Conservation (phyloP, 2,113 vertebrate genomes). For the Lonchura striata region DNA sequence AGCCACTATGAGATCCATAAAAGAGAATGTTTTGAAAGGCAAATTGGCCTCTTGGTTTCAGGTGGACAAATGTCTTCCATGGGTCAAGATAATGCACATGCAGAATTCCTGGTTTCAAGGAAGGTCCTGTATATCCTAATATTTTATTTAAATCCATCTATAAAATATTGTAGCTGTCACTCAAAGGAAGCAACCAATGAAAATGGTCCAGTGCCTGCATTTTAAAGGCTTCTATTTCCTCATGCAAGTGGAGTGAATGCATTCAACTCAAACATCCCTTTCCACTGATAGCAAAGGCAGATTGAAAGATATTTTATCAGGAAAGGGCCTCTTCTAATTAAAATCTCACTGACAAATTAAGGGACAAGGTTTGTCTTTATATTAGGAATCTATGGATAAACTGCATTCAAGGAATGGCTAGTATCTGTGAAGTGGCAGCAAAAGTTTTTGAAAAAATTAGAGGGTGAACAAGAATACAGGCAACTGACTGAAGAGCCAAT, state of each 20-base stretch:
- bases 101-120: neutral
- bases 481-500: neutral
- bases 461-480: neutral
- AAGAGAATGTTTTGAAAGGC: neutral
- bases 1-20: neutral
- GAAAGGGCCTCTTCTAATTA: neutral
- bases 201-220: neutral
- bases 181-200: neutral
- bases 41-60: neutral
- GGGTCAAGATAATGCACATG: neutral
- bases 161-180: neutral
- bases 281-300: neutral
- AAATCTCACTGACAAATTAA: neutral
- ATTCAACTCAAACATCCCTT: neutral
- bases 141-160: neutral
- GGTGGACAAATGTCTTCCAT: neutral
- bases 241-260: neutral
- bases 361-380: neutral
- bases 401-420: neutral
- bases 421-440: neutral
- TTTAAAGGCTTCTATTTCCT: neutral
- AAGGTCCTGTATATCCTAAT: neutral
- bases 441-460: neutral
- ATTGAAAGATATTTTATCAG: neutral
- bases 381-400: neutral